These are phyloP conservation scores for Apogon hyalosoma DNA, from an alignment of 2,797 vertebrate species.

Conservation along the genomic window DNA sequence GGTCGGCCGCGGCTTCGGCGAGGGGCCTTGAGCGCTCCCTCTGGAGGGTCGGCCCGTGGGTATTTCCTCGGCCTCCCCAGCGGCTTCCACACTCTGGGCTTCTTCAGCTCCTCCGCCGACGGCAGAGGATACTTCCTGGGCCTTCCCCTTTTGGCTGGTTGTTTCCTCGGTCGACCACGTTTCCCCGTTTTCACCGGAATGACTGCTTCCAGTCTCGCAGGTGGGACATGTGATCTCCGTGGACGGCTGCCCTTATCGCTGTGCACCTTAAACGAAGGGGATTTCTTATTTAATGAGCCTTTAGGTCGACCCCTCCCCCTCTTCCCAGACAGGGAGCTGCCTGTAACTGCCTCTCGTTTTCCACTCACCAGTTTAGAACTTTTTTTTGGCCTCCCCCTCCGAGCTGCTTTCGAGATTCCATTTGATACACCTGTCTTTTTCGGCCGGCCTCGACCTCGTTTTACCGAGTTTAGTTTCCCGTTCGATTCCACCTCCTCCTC, in stretches of 20 bases:
- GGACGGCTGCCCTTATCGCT: constrained; percentile 53
- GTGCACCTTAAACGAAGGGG: constrained; percentile 16
- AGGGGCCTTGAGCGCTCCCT: constrained; percentile 29
- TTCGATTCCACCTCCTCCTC: constrained; percentile 8
- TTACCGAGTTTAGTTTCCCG: constrained; percentile 1
- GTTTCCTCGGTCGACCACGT: constrained; percentile 70
- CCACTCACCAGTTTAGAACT: not conserved
- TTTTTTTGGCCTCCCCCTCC: constrained; percentile 65
- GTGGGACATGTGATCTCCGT: constrained; percentile 36
- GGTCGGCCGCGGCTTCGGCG: constrained; percentile 80
- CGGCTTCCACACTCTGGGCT: constrained; percentile 81
- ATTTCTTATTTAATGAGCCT: constrained; percentile 77
- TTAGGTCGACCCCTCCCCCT: constrained; percentile 78
- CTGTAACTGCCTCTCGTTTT: constrained; percentile 4
- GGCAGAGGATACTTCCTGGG: constrained; percentile 79
- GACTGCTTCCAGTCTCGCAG: constrained; percentile 1
- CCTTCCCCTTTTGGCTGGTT: constrained; percentile 70
- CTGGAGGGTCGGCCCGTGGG: constrained; percentile 66
- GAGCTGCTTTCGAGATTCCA: constrained; percentile 6
- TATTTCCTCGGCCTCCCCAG: constrained; percentile 85
- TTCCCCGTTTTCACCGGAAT: constrained; percentile 50
- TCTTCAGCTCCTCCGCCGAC: constrained; percentile 68
- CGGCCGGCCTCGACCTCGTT: constrained; percentile 21
- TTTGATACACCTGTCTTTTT: constrained; percentile 45
- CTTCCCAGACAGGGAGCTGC: constrained; percentile 34